Conservation (phyloP, 2,797 vertebrate genomes). For the Myotis daubentonii region DNA sequence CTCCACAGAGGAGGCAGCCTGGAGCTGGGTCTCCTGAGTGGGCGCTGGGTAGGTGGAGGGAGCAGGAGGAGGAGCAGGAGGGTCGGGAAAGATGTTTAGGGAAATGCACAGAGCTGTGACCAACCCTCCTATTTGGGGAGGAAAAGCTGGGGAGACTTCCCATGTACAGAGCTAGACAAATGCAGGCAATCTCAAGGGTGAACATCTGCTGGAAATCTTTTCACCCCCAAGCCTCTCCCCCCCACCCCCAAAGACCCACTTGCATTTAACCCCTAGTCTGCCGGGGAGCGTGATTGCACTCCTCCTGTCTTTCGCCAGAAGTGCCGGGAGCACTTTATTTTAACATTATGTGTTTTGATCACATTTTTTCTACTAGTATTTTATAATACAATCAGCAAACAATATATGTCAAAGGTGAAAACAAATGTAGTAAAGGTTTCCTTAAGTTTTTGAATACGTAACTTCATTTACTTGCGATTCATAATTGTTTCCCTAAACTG, state of each 20-base stretch:
- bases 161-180: constrained; percentile 20
- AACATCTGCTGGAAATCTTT: constrained; percentile 72
- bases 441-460: too few species aligned
- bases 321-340: too few species aligned
- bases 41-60: not conserved
- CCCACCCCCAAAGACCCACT: not conserved
- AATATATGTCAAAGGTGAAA: too few species aligned
- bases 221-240: constrained; percentile 62
- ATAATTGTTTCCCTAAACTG: too few species aligned
- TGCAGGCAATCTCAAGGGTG: constrained; percentile 68
- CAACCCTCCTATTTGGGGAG: not conserved
- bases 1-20: not conserved
- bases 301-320: too few species aligned
- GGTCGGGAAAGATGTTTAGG: not conserved
- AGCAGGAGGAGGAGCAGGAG: not conserved
- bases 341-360: too few species aligned
- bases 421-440: too few species aligned
- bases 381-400: too few species aligned
- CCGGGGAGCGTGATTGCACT: too few species aligned
- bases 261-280: not conserved
- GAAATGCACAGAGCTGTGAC: not conserved
- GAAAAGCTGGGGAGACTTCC: not conserved
- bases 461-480: too few species aligned
- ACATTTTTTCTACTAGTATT: too few species aligned
- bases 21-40: not conserved